Evolutionary conservation across 2,797 vertebrate genomes (phyloP), one percentile per base, ranked within the genome.

Genomic region (Acestrorhynchus altus): DNA sequence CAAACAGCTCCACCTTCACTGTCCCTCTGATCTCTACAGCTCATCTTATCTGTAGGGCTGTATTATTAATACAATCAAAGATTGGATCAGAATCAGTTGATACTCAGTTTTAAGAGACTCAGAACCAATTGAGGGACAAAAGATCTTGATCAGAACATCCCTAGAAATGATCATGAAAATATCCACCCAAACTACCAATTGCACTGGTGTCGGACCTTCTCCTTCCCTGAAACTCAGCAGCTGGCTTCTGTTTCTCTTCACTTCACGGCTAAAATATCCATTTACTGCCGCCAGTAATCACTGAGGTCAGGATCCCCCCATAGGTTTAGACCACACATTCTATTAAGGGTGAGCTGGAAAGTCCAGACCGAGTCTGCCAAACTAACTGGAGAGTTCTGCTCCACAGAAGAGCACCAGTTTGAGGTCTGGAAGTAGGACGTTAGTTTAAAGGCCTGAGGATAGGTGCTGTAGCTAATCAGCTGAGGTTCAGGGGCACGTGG

Each of bases 401-500:
- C 44, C 40, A 4, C 35, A 66, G 11, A 7, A 59, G 0, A 31
- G 11, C n/a, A 63, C 61, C 26, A 18, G 28, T 40, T 49, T 59
- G 28, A 1, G 20, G 54, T 20, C 26, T 49, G 40, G 66, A 26
- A 49, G 8, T 22, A 22, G 64, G 70, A 65, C 40, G 28, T 81
- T 22, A 74, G 47, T 35, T 28, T 51, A 20, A 47, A 69, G 40
- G 66, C 60, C 65, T 11, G 15, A n/a, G 28, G 8, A 68, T 15
- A 66, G 64, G 28, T 44, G 24, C 65, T 49, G 59, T 24, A 15
- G 70, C 57, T 69, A 61, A 74, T 81, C 77, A 76, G 68, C 42
- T 72, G 31, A 72, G 28, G 63, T 61, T 76, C 61, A 76, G 52
- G 8, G 11, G 68, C 68, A 66, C 77, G 67, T 7, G 40, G 52